A percentile compares a stretch with the other conserved stretches of the same genome.
These are phyloP conservation scores for Macrophya annulata DNA, from an alignment of 2,888 invertebrate genomes.

Conservation along the genomic window DNA sequence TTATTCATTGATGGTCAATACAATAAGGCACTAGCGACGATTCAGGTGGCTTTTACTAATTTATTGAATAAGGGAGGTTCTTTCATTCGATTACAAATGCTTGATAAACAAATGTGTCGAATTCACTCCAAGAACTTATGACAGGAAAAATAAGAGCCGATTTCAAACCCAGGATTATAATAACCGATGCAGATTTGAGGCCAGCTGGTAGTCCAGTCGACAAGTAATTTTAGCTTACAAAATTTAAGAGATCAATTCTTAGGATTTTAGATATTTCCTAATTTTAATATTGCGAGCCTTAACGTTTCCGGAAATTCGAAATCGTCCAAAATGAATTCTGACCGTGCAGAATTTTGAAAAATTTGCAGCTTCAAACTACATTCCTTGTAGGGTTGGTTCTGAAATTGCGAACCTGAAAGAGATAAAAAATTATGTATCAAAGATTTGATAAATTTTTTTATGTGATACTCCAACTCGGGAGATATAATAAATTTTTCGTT, in stretches of 20 bases:
- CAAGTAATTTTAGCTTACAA: no score
- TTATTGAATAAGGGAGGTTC: neutral
- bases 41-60: conserved; percentile 25
- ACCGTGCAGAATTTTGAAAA: no score
- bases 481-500: neutral
- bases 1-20: conserved; percentile 42
- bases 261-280: no score
- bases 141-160: neutral
- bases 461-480: neutral
- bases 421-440: neutral
- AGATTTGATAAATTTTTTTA: neutral
- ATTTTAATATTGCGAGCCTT: no score
- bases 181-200: neutral
- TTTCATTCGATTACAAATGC: neutral
- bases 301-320: no score
- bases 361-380: no score
- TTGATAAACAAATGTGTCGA: conserved; percentile 16
- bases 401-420: neutral
- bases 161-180: neutral
- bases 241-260: no score
- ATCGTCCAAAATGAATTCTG: no score
- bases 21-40: conserved; percentile 36
- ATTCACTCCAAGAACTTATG: neutral
- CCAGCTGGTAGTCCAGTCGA: no score
- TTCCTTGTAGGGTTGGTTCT: neutral